Percentiles rank a stretch among this genome's conserved stretches.
Evolutionary conservation across 1,140 invertebrate species (phyloP).

Genomic region (Drosophila ohnishii): DNA sequence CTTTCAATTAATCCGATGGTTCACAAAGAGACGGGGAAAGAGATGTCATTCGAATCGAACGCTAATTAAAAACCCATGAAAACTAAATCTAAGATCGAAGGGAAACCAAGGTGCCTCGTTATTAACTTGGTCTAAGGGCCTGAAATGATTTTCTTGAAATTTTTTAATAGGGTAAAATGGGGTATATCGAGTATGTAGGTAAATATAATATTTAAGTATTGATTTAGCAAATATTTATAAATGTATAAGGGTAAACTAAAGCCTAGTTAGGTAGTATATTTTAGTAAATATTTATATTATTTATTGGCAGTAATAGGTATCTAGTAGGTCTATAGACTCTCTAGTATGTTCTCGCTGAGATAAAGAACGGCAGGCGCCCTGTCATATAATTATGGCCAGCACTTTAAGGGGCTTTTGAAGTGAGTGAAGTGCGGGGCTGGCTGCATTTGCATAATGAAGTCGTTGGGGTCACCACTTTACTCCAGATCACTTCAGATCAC

Average conservation of each 20-base stretch:
- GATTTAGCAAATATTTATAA: neutral
- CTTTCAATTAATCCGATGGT: conserved; percentile 60
- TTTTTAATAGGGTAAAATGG: neutral
- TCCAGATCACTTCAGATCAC: conserved; percentile 43
- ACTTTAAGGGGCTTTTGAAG: conserved; percentile 43
- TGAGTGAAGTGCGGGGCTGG: conserved; percentile 59
- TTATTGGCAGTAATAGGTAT: neutral
- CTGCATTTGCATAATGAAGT: conserved; percentile 70
- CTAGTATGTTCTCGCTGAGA: neutral
- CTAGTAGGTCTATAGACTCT: neutral
- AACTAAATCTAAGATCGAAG: conserved; percentile 22
- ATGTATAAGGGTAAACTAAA: neutral
- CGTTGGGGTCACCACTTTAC: conserved; percentile 62
- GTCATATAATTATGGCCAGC: conserved; percentile 67
- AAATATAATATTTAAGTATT: neutral
- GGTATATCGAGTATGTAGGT: neutral
- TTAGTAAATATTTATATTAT: neutral
- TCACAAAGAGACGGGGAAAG: neutral
- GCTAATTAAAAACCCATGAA: conserved; percentile 69
- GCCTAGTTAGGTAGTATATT: too few relatives aligned
- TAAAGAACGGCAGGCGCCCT: conserved; percentile 30
- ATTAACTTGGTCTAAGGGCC: conserved; percentile 2
- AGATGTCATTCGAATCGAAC: conserved; percentile 45
- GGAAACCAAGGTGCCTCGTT: conserved; percentile 20
- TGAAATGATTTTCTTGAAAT: conserved; percentile 7